Conservation (phyloP, 1,140 invertebrate genomes). For the Drosophila carrolli region DNA sequence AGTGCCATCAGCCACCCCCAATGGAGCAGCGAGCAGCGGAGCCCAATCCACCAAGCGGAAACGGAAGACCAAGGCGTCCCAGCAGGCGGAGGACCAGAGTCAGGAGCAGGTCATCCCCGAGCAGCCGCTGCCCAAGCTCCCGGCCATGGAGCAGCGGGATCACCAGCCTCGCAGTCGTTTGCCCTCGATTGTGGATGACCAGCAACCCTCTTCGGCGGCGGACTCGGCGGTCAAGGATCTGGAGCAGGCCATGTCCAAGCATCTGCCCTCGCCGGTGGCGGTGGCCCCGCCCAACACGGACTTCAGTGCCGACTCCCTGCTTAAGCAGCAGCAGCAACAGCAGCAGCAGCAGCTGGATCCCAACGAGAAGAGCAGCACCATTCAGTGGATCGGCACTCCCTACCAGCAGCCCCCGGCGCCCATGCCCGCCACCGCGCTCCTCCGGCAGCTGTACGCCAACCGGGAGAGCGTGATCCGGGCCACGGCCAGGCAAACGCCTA, state of each 20-base stretch:
- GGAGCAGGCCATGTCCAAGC: slow-evolving; percentile 98
- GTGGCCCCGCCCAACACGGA: slow-evolving; percentile 87
- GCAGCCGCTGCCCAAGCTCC: slow-evolving; percentile 74
- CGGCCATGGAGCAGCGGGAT: slow-evolving; percentile 62
- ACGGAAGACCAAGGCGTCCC: slow-evolving; percentile 70
- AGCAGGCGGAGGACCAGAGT: slow-evolving; percentile 62
- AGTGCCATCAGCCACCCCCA: slow-evolving; percentile 52
- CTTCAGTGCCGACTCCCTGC: slow-evolving; percentile 93
- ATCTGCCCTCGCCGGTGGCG: slow-evolving; percentile 89
- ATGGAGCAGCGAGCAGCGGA: slow-evolving; percentile 6
- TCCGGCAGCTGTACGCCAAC: slow-evolving; percentile 96
- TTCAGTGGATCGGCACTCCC: slow-evolving; percentile 96
- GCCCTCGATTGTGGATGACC: slow-evolving; percentile 77
- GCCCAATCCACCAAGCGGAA: slow-evolving; percentile 63
- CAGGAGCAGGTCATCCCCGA: slow-evolving; percentile 45
- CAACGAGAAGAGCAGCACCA: slow-evolving; percentile 88
- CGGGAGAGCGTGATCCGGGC: slow-evolving; percentile 97
- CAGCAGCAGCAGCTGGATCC: slow-evolving; percentile 86
- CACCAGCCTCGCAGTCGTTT: slow-evolving; percentile 69
- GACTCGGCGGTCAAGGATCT: slow-evolving; percentile 89
- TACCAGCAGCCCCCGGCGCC: slow-evolving; percentile 89
- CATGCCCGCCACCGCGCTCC: slow-evolving; percentile 92
- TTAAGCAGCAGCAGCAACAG: slow-evolving; percentile 91
- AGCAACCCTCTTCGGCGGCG: slow-evolving; percentile 26
- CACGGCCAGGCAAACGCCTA: slow-evolving; percentile 84